Percentiles rank a stretch among this genome's conserved stretches.
These are phyloP conservation scores for Nothoprocta perdicaria DNA, from an alignment of 2,113 vertebrate genomes.

Conservation along the genomic window DNA sequence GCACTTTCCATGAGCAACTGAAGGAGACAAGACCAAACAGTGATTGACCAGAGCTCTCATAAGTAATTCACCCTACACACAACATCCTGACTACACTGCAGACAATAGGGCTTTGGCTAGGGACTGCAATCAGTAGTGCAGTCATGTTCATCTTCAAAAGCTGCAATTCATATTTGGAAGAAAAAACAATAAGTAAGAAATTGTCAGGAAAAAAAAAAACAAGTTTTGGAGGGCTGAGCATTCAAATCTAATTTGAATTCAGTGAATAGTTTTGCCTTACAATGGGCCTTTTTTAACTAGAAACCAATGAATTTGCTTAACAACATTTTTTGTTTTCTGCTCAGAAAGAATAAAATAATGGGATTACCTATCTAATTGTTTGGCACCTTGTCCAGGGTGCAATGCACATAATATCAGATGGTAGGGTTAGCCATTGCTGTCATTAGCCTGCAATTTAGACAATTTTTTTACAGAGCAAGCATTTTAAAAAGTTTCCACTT, in stretches of 20 bases:
- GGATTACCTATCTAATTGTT: background rate
- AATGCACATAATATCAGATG: background rate
- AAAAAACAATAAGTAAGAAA: background rate
- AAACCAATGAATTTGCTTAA: background rate
- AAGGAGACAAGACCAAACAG: background rate
- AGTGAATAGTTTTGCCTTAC: background rate
- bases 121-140: background rate
- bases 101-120: background rate
- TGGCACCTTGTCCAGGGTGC: background rate
- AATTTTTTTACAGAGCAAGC: background rate
- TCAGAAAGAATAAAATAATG: background rate
- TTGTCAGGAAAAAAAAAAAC: background rate
- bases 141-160: background rate
- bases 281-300: background rate
- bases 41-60: background rate
- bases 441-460: background rate
- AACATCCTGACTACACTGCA: background rate
- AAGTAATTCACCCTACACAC: background rate
- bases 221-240: background rate
- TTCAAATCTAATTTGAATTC: background rate
- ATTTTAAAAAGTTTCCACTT: background rate
- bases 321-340: background rate
- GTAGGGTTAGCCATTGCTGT: background rate
- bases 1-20: background rate
- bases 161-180: background rate